These are phyloP conservation scores for Saxidomus purpurata DNA, from an alignment of 1,140 invertebrate genomes.

Conservation along the genomic window DNA sequence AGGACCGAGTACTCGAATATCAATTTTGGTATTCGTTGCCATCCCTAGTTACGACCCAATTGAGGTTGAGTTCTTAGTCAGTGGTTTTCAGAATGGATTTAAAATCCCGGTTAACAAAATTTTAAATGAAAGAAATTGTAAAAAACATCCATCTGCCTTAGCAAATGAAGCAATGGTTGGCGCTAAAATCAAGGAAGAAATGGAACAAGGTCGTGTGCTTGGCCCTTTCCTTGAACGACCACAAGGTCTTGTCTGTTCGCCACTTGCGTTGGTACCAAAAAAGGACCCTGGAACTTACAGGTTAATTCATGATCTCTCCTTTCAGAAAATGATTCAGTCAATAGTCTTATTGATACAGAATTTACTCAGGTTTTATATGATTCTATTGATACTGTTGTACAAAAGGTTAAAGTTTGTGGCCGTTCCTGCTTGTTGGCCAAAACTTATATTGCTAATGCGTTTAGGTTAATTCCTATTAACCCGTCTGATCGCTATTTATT, in stretches of 20 bases:
- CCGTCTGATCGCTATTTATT: too few relatives aligned
- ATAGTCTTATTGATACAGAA: slow-evolving; percentile 31
- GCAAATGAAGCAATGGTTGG: neutral
- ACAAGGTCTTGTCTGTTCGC: slow-evolving; percentile 17
- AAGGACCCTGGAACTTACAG: neutral
- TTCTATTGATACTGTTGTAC: slow-evolving; percentile 32
- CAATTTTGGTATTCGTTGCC: too few relatives aligned
- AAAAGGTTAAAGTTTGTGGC: slow-evolving; percentile 38
- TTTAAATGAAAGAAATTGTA: too few relatives aligned
- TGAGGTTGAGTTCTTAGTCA: neutral
- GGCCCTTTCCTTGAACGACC: neutral
- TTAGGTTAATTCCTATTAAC: too few relatives aligned
- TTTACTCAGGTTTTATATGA: slow-evolving; percentile 31
- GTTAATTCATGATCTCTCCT: slow-evolving; percentile 44
- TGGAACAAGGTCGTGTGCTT: neutral
- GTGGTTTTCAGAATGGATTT: neutral
- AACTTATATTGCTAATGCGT: too few relatives aligned
- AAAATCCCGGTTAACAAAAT: neutral
- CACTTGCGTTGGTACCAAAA: slow-evolving; percentile 28
- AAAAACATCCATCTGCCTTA: slow-evolving; percentile 24
- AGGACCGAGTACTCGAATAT: too few relatives aligned
- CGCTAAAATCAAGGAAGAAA: neutral
- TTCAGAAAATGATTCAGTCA: neutral
- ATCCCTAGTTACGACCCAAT: too few relatives aligned
- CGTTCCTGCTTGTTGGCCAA: too few relatives aligned